Evolutionary conservation across 2,113 vertebrate species (phyloP), one percentile per base, ranked within the genome.

Genomic region (Crotalus tigris): DNA sequence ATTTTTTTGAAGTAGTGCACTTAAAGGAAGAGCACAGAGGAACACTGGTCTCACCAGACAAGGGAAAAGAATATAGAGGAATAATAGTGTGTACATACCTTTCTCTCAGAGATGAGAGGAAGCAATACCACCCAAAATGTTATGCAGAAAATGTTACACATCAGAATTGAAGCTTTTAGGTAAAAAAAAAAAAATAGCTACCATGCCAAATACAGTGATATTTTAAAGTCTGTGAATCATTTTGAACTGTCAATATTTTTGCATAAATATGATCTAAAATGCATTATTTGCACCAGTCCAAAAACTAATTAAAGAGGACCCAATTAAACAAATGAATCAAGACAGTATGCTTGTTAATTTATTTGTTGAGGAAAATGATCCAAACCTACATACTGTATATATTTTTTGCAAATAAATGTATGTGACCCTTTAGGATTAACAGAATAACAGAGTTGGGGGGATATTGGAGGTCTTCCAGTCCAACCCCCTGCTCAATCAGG

Each of bases 1-100:
- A 58, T 49, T 33, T 26, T 85, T 55, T 49, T 51, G 53, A 95
- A 61, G 17, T 64, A 95, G 91, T 75, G 86, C 33, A 64, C 90
- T 26, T 15, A 87, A 58, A 89, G 81, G 26, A 90, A 93, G 64
- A 39, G 88, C 53, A 49, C 6, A 17, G 85, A 12, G 33, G 55
- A 86, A 46, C 54, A 51, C 17, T 51, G 6, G 26, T 89, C 26
- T 90, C 33, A 58, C 88, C 88, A 58, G 88, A 58, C 26, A 85
- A 85, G 54, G 69, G 54, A 90, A 92, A 90, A n/a, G 12, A 33
- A 8, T n/a, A 12, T n/a, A 19, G 46, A 39, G 53, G 8, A n/a
- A 46, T 6, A 53, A 46, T 49, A n/a, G 21, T 3, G 19, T 5
- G 17, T 9, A 23, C 59, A 23, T 44, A 49, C 39, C 54, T 90